These are phyloP conservation scores for Pocota personata DNA, from an alignment of 2,888 invertebrate species.

Conservation along the genomic window DNA sequence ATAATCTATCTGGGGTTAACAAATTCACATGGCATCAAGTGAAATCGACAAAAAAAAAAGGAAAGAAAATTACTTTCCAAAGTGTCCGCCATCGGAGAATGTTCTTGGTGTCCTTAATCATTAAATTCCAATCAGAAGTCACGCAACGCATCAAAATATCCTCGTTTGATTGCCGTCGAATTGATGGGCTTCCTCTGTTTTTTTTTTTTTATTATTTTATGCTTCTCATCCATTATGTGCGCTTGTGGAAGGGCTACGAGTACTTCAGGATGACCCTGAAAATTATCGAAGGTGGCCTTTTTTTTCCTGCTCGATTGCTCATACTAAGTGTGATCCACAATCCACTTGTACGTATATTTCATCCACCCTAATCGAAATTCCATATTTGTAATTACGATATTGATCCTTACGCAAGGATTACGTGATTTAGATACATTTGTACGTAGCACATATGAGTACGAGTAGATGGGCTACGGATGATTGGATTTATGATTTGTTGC, in stretches of 20 bases:
- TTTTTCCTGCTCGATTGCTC: constrained; percentile 22
- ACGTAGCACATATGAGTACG: neutral
- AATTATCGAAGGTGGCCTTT: constrained; percentile 15
- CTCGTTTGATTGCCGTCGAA: constrained; percentile 21
- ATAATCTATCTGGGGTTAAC: neutral
- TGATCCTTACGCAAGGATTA: constrained; percentile 57
- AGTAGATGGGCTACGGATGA: neutral
- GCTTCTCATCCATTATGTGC: neutral
- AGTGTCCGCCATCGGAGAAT: neutral
- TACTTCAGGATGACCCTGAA: neutral
- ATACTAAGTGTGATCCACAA: constrained; percentile 32
- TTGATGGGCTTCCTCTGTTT: neutral
- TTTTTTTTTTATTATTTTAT: neutral
- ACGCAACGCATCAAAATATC: constrained; percentile 32
- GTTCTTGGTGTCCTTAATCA: neutral
- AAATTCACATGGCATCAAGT: constrained; percentile 21
- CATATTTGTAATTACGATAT: constrained; percentile 68
- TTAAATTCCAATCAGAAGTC: constrained; percentile 50
- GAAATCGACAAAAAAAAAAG: constrained; percentile 3
- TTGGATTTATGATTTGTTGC: constrained; percentile 69
- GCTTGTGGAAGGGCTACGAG: neutral
- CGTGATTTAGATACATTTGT: constrained; percentile 51
- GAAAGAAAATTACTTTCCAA: neutral
- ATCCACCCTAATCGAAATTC: constrained; percentile 43
- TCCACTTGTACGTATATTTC: constrained; percentile 44